Base-by-base conservation (phyloP, 2,113 vertebrate species). In the Myocastor coypus region DNA sequence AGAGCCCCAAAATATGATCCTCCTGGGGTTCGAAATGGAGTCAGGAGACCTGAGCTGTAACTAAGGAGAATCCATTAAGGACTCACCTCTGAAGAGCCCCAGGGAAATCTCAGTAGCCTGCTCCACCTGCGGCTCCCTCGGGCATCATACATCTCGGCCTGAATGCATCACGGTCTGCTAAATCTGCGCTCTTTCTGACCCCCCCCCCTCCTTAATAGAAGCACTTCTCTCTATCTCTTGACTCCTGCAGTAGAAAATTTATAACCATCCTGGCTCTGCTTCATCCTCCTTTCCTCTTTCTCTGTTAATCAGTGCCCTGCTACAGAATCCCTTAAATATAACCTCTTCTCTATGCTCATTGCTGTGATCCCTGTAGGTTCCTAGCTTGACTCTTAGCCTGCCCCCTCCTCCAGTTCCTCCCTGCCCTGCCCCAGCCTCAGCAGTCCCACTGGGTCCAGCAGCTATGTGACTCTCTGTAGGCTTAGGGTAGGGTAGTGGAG, bases 161-260 rank as follows among this genome's bases (percentile, higher is more conserved):
- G 50, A 94, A 87, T 46, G 52, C 32, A 20, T 80, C 46, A 20
- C 84, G 40, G 50, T 22, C 55, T 52, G 40, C 92, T 66, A 73
- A 87, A 37, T 55, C 63, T 50, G 13, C 9, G 52, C 78, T 91
- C 81, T 68, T 81, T 28, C 69, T 52, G 59, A 46, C 40, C 46
- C 30, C 40, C 40, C 46, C 30, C 40, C 1, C 24, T 55, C 9
- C 12, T 34, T 83, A 81, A 42, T n/a, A 12, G 64, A 40, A 83
- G 42, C 86, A 46, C 17, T n/a, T 91, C 50, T 88, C 66, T 46
- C 69, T 69, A 40, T 5, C 11, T 59, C 68, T 95, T 75, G 52
- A 63, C 34, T 32, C 26, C 63, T 66, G 46, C 14, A 69, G 69
- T 37, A 95, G 89, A 91, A 95, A 80, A 92, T 77, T 80, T 17